Conservation (phyloP, 2,797 vertebrate species). For the Malurus splendens region DNA sequence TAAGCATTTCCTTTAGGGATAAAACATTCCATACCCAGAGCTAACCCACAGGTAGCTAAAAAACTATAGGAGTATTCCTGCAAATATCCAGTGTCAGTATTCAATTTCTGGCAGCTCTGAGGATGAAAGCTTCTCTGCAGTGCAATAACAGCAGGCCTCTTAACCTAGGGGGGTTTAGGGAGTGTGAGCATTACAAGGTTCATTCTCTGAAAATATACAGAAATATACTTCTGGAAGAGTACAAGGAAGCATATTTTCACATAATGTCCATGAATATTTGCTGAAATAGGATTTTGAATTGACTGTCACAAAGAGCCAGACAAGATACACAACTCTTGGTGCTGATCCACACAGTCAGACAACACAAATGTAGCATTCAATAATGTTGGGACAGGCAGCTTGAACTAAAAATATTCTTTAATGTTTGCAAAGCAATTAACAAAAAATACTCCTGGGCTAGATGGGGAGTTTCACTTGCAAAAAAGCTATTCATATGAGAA, state of each 20-base stretch:
- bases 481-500: not conserved
- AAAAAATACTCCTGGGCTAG: not conserved
- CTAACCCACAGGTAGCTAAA: not conserved
- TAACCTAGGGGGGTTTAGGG: not conserved
- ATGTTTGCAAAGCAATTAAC: not conserved
- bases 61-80: not conserved
- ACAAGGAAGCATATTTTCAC: not conserved
- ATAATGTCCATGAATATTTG: not conserved
- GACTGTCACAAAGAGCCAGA: not conserved
- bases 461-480: not conserved
- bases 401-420: not conserved
- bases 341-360: not conserved
- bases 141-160: not conserved
- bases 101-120: not conserved
- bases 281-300: not conserved
- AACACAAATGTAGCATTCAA: not conserved
- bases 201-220: not conserved
- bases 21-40: not conserved
- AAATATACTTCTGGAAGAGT: not conserved
- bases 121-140: not conserved
- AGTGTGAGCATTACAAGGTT: not conserved
- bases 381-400: not conserved
- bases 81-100: not conserved
- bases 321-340: not conserved
- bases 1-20: not conserved